Base-by-base conservation (phyloP, 2,888 invertebrate genomes). In the Embidobia sp. region DNA sequence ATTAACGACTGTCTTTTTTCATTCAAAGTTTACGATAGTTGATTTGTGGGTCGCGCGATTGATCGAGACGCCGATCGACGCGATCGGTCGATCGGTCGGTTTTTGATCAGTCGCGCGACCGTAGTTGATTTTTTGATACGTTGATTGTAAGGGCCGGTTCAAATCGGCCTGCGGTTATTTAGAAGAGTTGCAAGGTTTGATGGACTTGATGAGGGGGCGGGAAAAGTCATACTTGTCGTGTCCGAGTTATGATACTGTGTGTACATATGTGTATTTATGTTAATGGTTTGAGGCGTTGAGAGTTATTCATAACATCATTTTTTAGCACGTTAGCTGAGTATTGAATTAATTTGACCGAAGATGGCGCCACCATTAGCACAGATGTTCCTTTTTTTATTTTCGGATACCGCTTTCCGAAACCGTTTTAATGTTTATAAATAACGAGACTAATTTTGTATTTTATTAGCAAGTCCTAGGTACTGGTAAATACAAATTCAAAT, bases 11-110 rank as follows among this genome's bases (percentile, higher is more conserved):
- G 73, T 73, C 48, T 57, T 73, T 69, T 70, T 72, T 37, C 53
- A 77, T 77, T 77, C 33, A 67, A 66, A 72, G 77, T 77, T 67
- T 77, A 77, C 22, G 67, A 61, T 66, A 48, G 72, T 67, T 77
- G 55, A 64, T 67, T 77, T 77, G 46, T 31, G 22, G 73, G 35
- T 10, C 35, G 18, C 57, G 27, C 6, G 57, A 42, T 27, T 57
- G 49, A 48, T 64, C 57, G 42, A 49, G 57, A 49, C 64, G 6
- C n/a, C 19, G 64, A 57, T 64, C 15, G 26, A 63, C 33, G 11
- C 64, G 64, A 57, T 73, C 57, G 57, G 42, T 57, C 49, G 49
- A 57, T 55, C 63, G 55, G 37, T n/a, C 6, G 33, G 18, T 2
- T 63, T 63, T 57, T 22, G 55, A 55, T 55, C 27, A 49, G 48